Percentiles rank a stretch among this genome's conserved stretches.
phyloP scores from a whole-genome alignment of 2,888 invertebrate genomes.

The Aphodius granarius region DNA sequence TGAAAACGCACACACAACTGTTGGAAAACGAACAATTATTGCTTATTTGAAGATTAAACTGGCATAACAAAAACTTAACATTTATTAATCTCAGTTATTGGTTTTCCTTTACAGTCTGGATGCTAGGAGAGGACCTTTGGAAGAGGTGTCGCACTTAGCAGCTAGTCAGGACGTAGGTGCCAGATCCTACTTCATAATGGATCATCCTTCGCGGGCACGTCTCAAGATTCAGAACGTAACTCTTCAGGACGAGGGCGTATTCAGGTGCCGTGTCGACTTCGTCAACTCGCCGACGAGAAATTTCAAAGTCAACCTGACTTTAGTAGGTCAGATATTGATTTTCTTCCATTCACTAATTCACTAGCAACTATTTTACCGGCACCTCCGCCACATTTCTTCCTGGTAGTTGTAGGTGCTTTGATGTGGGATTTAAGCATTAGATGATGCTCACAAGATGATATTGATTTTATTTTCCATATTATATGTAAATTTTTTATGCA shows the following conservation, averaged over 20 bases:
- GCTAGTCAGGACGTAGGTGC: constrained; percentile 77
- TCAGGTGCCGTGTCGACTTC: constrained; percentile 88
- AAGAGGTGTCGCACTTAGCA: constrained; percentile 71
- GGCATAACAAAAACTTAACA: no score
- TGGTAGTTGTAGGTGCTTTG: not conserved
- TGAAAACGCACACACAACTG: no score
- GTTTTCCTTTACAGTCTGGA: constrained; percentile 65
- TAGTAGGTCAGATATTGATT: constrained; percentile 72
- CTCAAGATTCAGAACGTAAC: constrained; percentile 74
- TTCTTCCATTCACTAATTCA: not conserved
- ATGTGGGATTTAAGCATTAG: not conserved
- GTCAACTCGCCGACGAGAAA: constrained; percentile 86
- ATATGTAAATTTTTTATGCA: constrained; percentile 48
- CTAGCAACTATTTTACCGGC: not conserved
- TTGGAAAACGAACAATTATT: no score
- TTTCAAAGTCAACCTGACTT: constrained; percentile 81
- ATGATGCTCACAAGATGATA: not conserved
- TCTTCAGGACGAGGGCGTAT: constrained; percentile 77
- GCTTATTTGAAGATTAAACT: no score
- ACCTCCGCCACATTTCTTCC: not conserved
- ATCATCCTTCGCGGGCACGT: constrained; percentile 72
- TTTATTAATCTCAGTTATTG: not conserved
- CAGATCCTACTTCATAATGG: constrained; percentile 73
- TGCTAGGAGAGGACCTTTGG: constrained; percentile 71
- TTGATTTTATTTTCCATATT: not conserved